These are phyloP conservation scores for Galaxea fascicularis DNA, from an alignment of 92 coral and sea anemone genomes.

Conservation along the genomic window DNA sequence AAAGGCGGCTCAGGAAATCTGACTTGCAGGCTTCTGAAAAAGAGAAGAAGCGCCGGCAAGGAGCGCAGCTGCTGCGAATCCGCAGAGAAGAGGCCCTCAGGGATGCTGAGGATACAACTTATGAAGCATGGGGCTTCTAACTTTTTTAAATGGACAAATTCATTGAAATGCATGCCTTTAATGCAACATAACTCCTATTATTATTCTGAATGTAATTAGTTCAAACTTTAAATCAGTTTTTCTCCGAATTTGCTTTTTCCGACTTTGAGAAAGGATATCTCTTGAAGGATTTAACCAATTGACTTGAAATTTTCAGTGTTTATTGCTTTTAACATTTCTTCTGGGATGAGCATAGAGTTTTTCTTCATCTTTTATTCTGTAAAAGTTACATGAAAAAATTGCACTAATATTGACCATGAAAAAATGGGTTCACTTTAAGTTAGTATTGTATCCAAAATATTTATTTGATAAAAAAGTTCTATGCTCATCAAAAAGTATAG, in stretches of 20 bases:
- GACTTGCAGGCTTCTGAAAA: slow-evolving; percentile 51
- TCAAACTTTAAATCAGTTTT: slow-evolving; percentile 37
- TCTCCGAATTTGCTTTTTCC: slow-evolving; percentile 38
- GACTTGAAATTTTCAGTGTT: no score
- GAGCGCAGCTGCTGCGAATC: slow-evolving; percentile 16
- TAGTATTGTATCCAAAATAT: slow-evolving; percentile 26
- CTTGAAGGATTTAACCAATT: slow-evolving; percentile 21
- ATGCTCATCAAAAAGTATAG: slow-evolving; percentile 47
- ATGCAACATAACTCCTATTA: no score
- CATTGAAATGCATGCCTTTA: no score
- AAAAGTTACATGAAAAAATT: slow-evolving; percentile 25
- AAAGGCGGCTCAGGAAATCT: slow-evolving; percentile 40
- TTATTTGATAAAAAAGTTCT: slow-evolving; percentile 45
- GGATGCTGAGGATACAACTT: slow-evolving; percentile 43
- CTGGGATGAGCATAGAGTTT: slow-evolving; percentile 35
- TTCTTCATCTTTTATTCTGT: slow-evolving; percentile 26
- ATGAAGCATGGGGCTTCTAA: slow-evolving; percentile 65
- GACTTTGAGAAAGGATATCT: slow-evolving; percentile 55
- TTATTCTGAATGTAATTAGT: neutral
- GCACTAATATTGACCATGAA: neutral
- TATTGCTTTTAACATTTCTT: no score
- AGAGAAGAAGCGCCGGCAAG: slow-evolving; percentile 51
- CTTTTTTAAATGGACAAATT: neutral
- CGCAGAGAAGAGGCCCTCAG: slow-evolving; percentile 52
- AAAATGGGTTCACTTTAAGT: neutral